These are phyloP conservation scores for Eilema sororculum DNA, from an alignment of 2,888 invertebrate species.

Conservation along the genomic window DNA sequence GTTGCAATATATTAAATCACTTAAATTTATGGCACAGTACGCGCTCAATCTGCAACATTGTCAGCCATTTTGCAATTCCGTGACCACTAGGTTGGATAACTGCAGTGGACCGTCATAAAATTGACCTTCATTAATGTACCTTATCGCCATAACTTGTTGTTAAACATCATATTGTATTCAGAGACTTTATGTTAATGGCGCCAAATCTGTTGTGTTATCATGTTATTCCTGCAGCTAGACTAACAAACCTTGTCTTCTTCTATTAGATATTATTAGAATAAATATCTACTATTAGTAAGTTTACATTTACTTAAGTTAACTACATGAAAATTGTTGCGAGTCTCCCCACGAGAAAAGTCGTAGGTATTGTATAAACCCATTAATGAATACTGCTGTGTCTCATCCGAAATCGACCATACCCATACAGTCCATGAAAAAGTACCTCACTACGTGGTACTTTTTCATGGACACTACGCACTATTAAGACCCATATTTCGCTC, in stretches of 20 bases:
- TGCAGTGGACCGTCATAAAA: conserved; percentile 55
- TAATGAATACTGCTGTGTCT: too few relatives aligned
- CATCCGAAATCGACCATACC: too few relatives aligned
- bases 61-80: conserved; percentile 36
- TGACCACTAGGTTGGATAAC: conserved; percentile 35
- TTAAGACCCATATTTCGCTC: too few relatives aligned
- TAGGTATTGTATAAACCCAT: too few relatives aligned
- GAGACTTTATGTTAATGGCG: conserved; percentile 43
- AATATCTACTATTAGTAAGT: too few relatives aligned
- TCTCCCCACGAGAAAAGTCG: too few relatives aligned
- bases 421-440: too few relatives aligned
- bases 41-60: conserved; percentile 33
- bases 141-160: conserved; percentile 53
- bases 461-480: too few relatives aligned
- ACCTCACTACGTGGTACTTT: too few relatives aligned
- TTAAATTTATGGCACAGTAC: not conserved
- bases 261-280: not conserved
- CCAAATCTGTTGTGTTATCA: conserved; percentile 41
- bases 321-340: too few relatives aligned
- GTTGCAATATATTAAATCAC: not conserved
- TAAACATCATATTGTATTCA: conserved; percentile 45
- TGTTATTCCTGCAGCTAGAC: conserved; percentile 18
- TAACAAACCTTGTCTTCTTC: not conserved
- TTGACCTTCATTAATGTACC: conserved; percentile 52
- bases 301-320: too few relatives aligned